Evolutionary conservation across 1,140 invertebrate genomes (phyloP), one percentile per base, ranked within the genome.

Genomic region (Kradibia gibbosae): DNA sequence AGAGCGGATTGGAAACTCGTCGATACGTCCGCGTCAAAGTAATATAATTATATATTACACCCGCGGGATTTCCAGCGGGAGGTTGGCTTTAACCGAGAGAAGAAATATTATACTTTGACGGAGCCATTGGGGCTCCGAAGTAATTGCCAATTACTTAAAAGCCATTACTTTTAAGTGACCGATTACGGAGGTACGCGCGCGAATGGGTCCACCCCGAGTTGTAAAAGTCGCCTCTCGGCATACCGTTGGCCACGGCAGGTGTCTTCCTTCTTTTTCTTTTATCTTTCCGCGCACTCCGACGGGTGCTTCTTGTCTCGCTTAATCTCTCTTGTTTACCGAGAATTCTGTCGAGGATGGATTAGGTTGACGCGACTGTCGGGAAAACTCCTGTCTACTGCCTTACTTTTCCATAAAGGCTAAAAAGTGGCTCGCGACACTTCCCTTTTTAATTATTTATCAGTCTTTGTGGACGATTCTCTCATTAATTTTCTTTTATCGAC

Each of bases 121-220:
- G 25, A 36, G 42, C 25, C 48, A 50, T 50, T 25, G 4, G 11
- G 70, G 70, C 70, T 72, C 42, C 48, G 36, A 75, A 60, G 57
- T 75, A 75, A 75, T 75, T 75, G 73, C 50, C 73, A 75, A 75
- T 75, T 75, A 75, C 55, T 75, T 75, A 75, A 39, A 60, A 55
- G 34, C 55, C 55, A 75, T 75, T 75, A 39, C 55, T 75, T 75
- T 75, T 60, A 75, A 75, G 73, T 60, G 73, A 75, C 53, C 73
- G 73, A 75, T 75, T 75, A 74, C 55, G 73, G 50, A 74, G 50
- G 72, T 36, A n/a, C 50, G 53, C 53, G 72, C 36, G 50, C 13
- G 17, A 57, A 57, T 5, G 31, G 62, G 7, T 67, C 62, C 62
- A 22, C 34, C 34, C 62, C 4, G 62, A 34, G 36, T 39, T 55